Evolutionary conservation across 2,797 vertebrate species (phyloP).

Genomic region (Mormyrops attenuatus): DNA sequence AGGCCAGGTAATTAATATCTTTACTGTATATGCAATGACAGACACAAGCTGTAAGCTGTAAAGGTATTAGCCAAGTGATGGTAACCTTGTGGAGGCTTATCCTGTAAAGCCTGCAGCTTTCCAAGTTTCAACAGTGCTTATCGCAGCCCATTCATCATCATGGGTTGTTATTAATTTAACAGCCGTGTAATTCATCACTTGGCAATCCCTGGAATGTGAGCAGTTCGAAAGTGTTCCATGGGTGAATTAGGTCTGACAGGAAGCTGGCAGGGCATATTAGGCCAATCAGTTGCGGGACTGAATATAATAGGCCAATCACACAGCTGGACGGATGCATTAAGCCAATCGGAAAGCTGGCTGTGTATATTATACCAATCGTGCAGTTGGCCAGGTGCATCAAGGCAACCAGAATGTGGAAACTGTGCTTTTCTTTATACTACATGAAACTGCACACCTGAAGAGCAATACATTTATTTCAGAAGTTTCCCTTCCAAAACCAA

Average conservation of each 20-base stretch:
- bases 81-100: background rate
- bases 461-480: background rate
- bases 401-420: background rate
- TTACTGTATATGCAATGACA: background rate
- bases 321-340: background rate
- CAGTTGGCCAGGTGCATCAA: background rate
- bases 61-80: background rate
- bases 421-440: background rate
- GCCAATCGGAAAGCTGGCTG: background rate
- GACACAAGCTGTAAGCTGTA: background rate
- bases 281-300: background rate
- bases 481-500: background rate
- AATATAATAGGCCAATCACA: background rate
- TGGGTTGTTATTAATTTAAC: background rate
- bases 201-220: background rate
- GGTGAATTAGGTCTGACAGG: background rate
- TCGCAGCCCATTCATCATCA: background rate
- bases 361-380: background rate
- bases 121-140: background rate
- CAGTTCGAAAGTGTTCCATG: background rate
- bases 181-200: background rate
- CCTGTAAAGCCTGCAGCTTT: background rate
- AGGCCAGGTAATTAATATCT: slow-evolving; percentile 3
- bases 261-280: background rate
- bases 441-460: background rate